Evolutionary conservation across 1,140 invertebrate genomes (phyloP).

Genomic region (Caenorhabditis remanei): DNA sequence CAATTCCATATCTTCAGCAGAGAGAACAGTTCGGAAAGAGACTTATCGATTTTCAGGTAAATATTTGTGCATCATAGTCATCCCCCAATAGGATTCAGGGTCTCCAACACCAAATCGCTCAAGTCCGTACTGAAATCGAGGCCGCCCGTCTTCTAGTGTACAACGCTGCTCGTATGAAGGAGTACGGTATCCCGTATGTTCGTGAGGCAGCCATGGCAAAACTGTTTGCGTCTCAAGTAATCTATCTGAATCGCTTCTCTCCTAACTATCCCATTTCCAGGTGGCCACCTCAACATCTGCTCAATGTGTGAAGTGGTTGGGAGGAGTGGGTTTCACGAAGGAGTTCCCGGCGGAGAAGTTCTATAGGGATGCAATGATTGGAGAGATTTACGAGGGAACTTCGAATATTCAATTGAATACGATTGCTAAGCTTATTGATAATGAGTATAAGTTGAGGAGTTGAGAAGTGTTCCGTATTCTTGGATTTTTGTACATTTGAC

Average conservation of each 20-base stretch:
- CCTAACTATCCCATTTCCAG: neutral
- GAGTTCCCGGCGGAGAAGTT: constrained; percentile 97
- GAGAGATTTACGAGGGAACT: constrained; percentile 94
- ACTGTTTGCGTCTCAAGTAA: constrained; percentile 83
- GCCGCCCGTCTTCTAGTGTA: constrained; percentile 89
- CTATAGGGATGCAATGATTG: constrained; percentile 84
- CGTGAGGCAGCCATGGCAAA: constrained; percentile 97
- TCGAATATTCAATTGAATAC: constrained; percentile 97
- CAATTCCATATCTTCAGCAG: constrained; percentile 91
- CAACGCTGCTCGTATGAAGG: constrained; percentile 86
- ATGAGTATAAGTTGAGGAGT: constrained; percentile 80
- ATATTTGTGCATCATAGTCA: no score
- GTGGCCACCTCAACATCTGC: constrained; percentile 51
- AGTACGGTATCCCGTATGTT: constrained; percentile 80
- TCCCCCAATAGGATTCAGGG: constrained; percentile 80
- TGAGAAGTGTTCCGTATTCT: neutral
- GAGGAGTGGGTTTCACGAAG: constrained; percentile 93
- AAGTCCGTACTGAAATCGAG: constrained; percentile 89
- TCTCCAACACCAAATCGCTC: constrained; percentile 94
- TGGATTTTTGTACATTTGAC: neutral
- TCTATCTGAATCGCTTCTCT: neutral
- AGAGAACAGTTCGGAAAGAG: constrained; percentile 91
- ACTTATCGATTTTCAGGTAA: constrained; percentile 90
- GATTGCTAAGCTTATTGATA: constrained; percentile 89
- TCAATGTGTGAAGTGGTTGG: constrained; percentile 97